Percentiles rank a stretch among this genome's conserved stretches.
Evolutionary conservation across 2,888 invertebrate genomes (phyloP).

Genomic region (Ceratothoa steindachneri): DNA sequence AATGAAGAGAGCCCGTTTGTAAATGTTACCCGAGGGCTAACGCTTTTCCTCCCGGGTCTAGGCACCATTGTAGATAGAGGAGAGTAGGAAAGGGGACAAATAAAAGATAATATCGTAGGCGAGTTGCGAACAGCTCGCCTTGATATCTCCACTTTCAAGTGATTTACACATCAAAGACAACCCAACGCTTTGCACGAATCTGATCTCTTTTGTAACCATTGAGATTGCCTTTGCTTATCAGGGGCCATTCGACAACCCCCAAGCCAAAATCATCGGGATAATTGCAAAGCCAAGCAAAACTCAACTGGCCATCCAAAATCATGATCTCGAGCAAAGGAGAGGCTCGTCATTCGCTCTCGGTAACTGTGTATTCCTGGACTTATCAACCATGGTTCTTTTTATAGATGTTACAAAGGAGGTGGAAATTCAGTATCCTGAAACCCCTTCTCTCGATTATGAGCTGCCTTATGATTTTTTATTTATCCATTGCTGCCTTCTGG

Average conservation of each 20-base stretch:
- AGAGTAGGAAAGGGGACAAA: too few species aligned
- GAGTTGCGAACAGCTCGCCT: too few species aligned
- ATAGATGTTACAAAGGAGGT: constrained; percentile 24
- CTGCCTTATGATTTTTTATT: constrained; percentile 41
- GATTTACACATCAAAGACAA: too few species aligned
- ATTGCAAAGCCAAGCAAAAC: constrained; percentile 5
- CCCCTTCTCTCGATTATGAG: constrained; percentile 27
- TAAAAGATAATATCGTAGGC: too few species aligned
- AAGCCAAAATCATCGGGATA: constrained; percentile 30
- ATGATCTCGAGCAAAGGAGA: neutral
- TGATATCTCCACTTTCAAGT: too few species aligned
- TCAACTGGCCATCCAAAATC: too few species aligned
- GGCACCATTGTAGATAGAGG: too few species aligned
- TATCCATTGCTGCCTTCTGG: constrained; percentile 39
- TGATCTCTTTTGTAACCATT: constrained; percentile 19
- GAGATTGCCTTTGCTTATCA: constrained; percentile 29
- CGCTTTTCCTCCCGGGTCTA: too few species aligned
- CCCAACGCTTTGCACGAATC: constrained; percentile 20
- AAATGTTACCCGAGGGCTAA: too few species aligned
- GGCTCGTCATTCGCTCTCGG: neutral
- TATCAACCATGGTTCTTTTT: constrained; percentile 29
- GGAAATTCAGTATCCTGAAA: constrained; percentile 16
- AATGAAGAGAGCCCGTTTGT: too few species aligned
- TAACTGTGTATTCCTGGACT: too few species aligned
- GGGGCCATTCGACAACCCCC: constrained; percentile 38